Evolutionary conservation across 2,797 vertebrate species (phyloP), one percentile per base, ranked within the genome.

Genomic region (Erethizon dorsatum): DNA sequence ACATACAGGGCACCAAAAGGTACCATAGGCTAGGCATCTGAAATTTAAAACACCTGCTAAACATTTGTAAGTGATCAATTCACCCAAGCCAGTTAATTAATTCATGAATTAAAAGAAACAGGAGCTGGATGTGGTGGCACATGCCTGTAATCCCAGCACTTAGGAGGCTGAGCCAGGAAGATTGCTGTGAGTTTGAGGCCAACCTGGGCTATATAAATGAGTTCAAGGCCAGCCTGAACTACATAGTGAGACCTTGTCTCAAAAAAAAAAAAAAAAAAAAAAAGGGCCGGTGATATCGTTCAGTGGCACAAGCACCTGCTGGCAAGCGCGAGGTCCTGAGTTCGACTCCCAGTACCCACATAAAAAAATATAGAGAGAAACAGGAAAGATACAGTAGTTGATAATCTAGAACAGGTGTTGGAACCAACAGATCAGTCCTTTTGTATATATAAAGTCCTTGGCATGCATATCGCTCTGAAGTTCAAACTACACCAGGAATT

Each of bases 11-110:
- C 24, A 73, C 50, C 83, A 79, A 73, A 24, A 24, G 69, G 37
- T 45, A 24, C n/a, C 69, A 73, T 12, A 45, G 41, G 10, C 37
- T 41, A 41, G 84, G 41, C 45, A 77, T 41, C 79, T 88, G 87
- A 93, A 88, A 52, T 54, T 33, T 73, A 15, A 96, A 91, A 90
- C 57, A 57, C n/a, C 59, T 91, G 31, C 91, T 59, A 94, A 90
- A 26, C 22, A 78, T 7, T 41, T 71, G n/a, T 24, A 41, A 71
- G 22, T 12, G 31, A 33, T 71, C 17, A 24, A 63, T 52, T 73
- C 61, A 63, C 24, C 56, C 6, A 73, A 47, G 28, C 31, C 52
- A 84, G 15, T 50, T 73, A 84, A 37, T 4, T 14, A 73, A 31
- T 59, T n/a, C 24, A 63, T 31, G 41, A 83, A 45, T 91, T 59